These are phyloP conservation scores for Drosophila neonasuta DNA, from an alignment of 2,888 invertebrate genomes.

Conservation along the genomic window DNA sequence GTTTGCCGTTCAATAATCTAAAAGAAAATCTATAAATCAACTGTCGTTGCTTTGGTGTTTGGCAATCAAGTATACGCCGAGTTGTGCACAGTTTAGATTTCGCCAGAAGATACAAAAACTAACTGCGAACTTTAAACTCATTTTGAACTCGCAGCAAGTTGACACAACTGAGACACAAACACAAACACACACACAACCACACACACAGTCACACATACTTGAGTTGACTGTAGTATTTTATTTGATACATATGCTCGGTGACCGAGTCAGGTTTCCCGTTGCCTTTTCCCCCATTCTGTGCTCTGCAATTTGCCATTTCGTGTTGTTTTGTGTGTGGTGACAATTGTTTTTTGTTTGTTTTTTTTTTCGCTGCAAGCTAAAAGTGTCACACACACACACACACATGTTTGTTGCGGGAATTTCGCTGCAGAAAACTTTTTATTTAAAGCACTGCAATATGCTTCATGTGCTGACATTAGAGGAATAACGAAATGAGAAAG, in stretches of 20 bases:
- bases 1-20: slow-evolving; percentile 2
- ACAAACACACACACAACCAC: slow-evolving; percentile 14
- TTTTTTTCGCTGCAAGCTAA: slow-evolving; percentile 13
- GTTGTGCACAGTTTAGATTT: slow-evolving; percentile 17
- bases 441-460: slow-evolving; percentile 45
- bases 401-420: slow-evolving; percentile 3
- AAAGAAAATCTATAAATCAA: slow-evolving; percentile 15
- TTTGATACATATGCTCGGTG: slow-evolving; percentile 46
- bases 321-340: slow-evolving; percentile 69
- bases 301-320: slow-evolving; percentile 64
- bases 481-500: neutral
- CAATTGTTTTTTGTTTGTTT: slow-evolving; percentile 63
- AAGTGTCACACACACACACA: slow-evolving; percentile 21
- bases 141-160: slow-evolving; percentile 51
- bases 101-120: slow-evolving; percentile 41
- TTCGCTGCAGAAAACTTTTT: slow-evolving; percentile 28
- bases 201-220: slow-evolving; percentile 1
- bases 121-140: slow-evolving; percentile 67
- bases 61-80: slow-evolving; percentile 19
- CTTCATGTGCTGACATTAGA: slow-evolving; percentile 7
- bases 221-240: slow-evolving; percentile 26
- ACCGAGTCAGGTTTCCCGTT: slow-evolving; percentile 38
- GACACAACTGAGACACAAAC: slow-evolving; percentile 22
- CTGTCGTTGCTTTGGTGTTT: slow-evolving; percentile 5
- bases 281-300: slow-evolving; percentile 16